Percentiles rank a stretch among this genome's conserved stretches.
These are phyloP conservation scores for Lypha dubia DNA, from an alignment of 2,888 invertebrate genomes.

Conservation along the genomic window DNA sequence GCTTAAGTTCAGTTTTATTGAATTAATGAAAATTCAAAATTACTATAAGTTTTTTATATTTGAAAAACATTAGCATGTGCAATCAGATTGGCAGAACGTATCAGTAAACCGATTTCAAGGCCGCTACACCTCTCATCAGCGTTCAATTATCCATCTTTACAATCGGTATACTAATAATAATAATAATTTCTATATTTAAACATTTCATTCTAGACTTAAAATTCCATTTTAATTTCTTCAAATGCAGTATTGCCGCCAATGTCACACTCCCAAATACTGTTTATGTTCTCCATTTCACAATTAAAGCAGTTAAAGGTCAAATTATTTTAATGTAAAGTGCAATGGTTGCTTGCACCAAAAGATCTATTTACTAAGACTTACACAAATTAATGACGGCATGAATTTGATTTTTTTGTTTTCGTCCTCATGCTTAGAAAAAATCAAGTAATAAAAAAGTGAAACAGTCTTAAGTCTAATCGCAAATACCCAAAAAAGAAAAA, in stretches of 20 bases:
- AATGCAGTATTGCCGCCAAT: neutral
- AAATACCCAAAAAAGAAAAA: neutral
- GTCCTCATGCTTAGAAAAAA: neutral
- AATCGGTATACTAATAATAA: too few relatives aligned
- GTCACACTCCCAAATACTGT: neutral
- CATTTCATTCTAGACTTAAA: neutral
- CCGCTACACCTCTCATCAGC: too few relatives aligned
- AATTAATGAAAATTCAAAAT: too few relatives aligned
- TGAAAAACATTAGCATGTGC: too few relatives aligned
- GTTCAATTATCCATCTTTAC: too few relatives aligned
- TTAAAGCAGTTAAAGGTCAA: slow-evolving; percentile 42
- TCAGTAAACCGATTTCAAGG: too few relatives aligned
- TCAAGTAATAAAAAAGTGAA: slow-evolving; percentile 54
- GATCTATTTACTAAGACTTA: slow-evolving; percentile 1
- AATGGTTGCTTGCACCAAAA: slow-evolving; percentile 50
- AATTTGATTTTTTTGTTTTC: neutral
- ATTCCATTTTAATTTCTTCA: neutral
- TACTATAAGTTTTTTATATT: too few relatives aligned
- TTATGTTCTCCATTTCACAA: neutral
- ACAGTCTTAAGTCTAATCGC: slow-evolving; percentile 26
- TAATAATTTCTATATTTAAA: too few relatives aligned
- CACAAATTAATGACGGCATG: slow-evolving; percentile 7
- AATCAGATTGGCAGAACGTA: too few relatives aligned
- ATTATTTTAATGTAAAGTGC: slow-evolving; percentile 30
- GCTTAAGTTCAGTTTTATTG: too few relatives aligned